A percentile compares a stretch with the other conserved stretches of the same genome.
phyloP scores from a whole-genome alignment of 1,140 invertebrate genomes.

The Ostrea denselamellosa region DNA sequence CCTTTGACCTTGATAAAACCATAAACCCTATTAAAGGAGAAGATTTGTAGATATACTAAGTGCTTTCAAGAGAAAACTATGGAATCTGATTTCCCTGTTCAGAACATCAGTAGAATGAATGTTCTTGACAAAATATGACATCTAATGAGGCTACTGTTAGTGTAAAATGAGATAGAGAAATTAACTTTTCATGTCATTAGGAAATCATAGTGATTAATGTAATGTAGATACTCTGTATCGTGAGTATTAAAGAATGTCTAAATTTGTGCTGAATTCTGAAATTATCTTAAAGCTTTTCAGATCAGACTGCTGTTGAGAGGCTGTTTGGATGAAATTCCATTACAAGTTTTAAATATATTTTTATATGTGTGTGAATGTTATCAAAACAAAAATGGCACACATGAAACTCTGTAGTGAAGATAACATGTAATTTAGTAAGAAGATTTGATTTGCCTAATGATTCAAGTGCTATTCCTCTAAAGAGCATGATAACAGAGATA shows the following conservation, averaged over 20 bases:
- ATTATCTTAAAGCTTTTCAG: neutral
- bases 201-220: neutral
- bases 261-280: neutral
- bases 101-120: no score
- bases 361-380: constrained; percentile 29
- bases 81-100: no score
- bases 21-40: neutral
- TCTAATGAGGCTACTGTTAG: neutral
- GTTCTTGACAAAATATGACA: no score
- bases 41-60: no score
- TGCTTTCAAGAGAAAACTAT: no score
- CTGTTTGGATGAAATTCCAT: constrained; percentile 30
- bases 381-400: constrained; percentile 26
- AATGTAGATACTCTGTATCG: neutral
- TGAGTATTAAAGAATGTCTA: neutral
- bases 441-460: constrained; percentile 15
- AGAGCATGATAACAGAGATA: constrained; percentile 4
- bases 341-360: neutral
- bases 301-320: neutral
- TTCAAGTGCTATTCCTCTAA: neutral
- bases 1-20: neutral
- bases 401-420: neutral
- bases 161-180: neutral
- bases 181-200: neutral
- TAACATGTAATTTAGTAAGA: neutral